Conservation (phyloP, 2,113 vertebrate genomes). For the Vidua macroura region DNA sequence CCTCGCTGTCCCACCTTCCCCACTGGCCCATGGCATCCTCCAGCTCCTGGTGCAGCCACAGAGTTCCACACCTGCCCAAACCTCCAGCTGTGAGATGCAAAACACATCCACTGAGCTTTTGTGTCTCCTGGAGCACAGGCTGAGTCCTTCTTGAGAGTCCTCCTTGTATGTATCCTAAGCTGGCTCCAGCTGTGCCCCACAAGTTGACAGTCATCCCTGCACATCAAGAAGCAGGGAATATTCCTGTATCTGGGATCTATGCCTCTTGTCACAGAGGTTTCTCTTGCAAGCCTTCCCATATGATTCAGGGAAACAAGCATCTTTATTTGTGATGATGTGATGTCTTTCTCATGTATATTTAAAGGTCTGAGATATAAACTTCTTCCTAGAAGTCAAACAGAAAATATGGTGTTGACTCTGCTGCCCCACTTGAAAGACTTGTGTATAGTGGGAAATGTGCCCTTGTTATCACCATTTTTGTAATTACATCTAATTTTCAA, state of each 20-base stretch:
- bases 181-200: neutral
- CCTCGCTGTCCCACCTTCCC: neutral
- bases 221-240: fast-evolving
- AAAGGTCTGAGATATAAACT: neutral
- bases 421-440: neutral
- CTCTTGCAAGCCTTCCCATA: neutral
- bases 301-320: neutral
- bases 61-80: neutral
- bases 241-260: fast-evolving
- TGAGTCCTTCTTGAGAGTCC: neutral
- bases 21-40: neutral
- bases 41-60: neutral
- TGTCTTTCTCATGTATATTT: neutral
- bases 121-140: neutral
- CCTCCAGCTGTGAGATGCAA: neutral
- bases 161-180: neutral
- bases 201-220: neutral
- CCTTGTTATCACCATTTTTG: neutral
- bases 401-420: neutral
- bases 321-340: neutral
- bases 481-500: neutral
- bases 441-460: neutral
- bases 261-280: neutral
- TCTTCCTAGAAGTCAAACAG: neutral
- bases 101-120: fast-evolving